Evolutionary conservation across 2,113 vertebrate genomes (phyloP).

Genomic region (Dipodomys ordii): DNA sequence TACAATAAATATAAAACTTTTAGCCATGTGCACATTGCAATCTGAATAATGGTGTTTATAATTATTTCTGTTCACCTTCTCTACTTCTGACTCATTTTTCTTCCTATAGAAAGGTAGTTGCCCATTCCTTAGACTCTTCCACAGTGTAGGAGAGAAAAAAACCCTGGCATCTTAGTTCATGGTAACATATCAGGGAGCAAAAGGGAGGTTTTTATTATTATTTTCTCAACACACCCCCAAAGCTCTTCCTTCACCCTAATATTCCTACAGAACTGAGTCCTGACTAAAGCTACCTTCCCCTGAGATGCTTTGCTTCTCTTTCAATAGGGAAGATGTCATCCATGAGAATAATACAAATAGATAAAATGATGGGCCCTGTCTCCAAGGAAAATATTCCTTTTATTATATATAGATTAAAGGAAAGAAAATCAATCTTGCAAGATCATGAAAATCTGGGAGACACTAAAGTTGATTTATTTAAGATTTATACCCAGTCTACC

Average conservation of each 20-base stretch:
- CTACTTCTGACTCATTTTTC: not conserved
- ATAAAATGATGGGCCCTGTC: not conserved
- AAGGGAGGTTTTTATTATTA: not conserved
- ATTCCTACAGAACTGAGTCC: not conserved
- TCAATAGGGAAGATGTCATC: not conserved
- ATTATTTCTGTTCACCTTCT: not conserved
- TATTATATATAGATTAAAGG: slow-evolving; percentile 56
- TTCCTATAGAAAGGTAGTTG: not conserved
- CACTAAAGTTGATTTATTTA: slow-evolving; percentile 43
- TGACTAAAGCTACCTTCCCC: not conserved
- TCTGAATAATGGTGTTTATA: not conserved
- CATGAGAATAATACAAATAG: not conserved
- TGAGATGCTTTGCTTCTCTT: not conserved
- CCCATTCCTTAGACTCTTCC: not conserved
- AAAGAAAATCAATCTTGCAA: slow-evolving; percentile 60
- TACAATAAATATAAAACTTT: not conserved
- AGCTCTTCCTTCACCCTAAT: not conserved
- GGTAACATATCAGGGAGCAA: not conserved
- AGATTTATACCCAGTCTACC: slow-evolving; percentile 27
- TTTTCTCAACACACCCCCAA: not conserved
- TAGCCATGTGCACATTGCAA: not conserved
- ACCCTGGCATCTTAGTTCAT: not conserved
- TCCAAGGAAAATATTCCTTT: slow-evolving; percentile 23
- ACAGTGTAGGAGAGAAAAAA: not conserved
- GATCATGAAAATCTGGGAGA: slow-evolving; percentile 34